These are phyloP conservation scores for Arvicanthis niloticus DNA, from an alignment of 2,113 vertebrate genomes.

Conservation along the genomic window DNA sequence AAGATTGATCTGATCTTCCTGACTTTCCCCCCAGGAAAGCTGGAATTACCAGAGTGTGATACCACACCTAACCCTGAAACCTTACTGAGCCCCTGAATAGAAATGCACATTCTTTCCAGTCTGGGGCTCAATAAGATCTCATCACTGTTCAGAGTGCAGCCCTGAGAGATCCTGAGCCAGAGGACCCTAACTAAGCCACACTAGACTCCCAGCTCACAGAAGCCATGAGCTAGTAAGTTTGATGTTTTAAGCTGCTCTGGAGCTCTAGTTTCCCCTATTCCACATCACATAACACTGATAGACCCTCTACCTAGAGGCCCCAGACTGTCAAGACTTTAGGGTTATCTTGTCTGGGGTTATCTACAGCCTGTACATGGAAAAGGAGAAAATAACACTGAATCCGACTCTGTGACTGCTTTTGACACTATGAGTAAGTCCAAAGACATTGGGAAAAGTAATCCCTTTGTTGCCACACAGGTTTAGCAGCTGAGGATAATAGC, in stretches of 20 bases:
- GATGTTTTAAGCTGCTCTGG: background rate
- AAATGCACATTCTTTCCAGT: no score
- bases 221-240: background rate
- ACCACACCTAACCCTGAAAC: background rate
- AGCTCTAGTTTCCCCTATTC: background rate
- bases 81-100: background rate
- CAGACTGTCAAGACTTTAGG: background rate
- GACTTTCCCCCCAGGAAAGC: background rate
- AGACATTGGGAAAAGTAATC: constrained; percentile 2
- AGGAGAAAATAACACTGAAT: background rate
- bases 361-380: background rate
- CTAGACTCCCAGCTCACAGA: background rate
- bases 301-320: background rate
- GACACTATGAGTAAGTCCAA: background rate
- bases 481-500: background rate
- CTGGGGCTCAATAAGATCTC: background rate
- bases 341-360: background rate
- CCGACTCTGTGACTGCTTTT: background rate
- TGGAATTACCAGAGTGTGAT: background rate
- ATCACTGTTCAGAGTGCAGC: background rate
- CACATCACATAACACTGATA: background rate
- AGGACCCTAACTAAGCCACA: background rate
- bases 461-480: background rate
- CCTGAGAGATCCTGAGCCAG: background rate
- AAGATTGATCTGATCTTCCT: background rate